Percentiles rank a stretch among this genome's conserved stretches.
These are phyloP conservation scores for Knipowitschia caucasica DNA, from an alignment of 2,797 vertebrate species.

Conservation along the genomic window DNA sequence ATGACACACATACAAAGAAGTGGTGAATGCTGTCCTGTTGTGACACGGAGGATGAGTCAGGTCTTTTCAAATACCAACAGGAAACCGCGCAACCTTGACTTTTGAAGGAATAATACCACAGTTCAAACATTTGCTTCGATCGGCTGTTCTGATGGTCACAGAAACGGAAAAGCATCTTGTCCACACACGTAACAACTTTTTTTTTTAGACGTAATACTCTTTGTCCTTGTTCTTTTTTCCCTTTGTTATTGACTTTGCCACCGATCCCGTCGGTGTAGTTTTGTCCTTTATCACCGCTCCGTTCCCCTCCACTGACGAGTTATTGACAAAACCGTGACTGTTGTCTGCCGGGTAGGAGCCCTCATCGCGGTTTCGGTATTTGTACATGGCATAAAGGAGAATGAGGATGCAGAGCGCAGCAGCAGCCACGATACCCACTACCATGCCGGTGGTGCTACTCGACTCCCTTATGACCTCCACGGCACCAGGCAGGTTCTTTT, in stretches of 20 bases:
- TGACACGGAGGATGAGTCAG: slow-evolving; percentile 55
- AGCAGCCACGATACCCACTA: slow-evolving; percentile 93
- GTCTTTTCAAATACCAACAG: slow-evolving; percentile 40
- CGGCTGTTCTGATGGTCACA: slow-evolving; percentile 41
- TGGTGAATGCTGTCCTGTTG: slow-evolving; percentile 48
- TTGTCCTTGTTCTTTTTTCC: slow-evolving; percentile 98
- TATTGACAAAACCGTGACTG: slow-evolving; percentile 87
- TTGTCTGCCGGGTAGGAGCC: slow-evolving; percentile 94
- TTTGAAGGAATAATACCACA: slow-evolving; percentile 36
- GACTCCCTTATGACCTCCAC: slow-evolving; percentile 94
- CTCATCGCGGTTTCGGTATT: slow-evolving; percentile 94
- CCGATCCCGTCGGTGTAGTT: slow-evolving; percentile 69
- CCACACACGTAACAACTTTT: slow-evolving; percentile 22
- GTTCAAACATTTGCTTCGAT: slow-evolving; percentile 37
- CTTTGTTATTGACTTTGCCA: slow-evolving; percentile 86
- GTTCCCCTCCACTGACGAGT: slow-evolving; percentile 83
- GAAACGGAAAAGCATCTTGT: slow-evolving; percentile 50
- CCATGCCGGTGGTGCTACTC: slow-evolving; percentile 96
- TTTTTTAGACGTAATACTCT: slow-evolving; percentile 90
- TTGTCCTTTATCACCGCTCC: slow-evolving; percentile 90
- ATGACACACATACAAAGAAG: slow-evolving; percentile 43
- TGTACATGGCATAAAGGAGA: slow-evolving; percentile 97
- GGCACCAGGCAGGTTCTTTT: slow-evolving; percentile 85
- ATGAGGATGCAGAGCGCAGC: slow-evolving; percentile 96
- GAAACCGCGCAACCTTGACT: slow-evolving; percentile 50